Conservation (phyloP, 2,113 vertebrate species). For the Caracal caracal region DNA sequence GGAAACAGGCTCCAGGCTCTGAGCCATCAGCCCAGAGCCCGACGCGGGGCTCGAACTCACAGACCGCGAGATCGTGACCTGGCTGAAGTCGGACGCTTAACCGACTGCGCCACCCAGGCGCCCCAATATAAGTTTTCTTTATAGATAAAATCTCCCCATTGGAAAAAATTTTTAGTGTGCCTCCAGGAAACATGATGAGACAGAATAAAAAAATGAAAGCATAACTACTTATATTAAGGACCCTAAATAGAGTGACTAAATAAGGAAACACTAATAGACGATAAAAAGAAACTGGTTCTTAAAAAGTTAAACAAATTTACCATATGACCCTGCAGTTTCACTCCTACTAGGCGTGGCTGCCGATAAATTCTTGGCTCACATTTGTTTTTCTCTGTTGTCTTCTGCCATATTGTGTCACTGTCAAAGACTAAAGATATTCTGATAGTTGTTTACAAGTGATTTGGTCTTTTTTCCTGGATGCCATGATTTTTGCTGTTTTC, state of each 20-base stretch:
- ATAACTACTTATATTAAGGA: neutral
- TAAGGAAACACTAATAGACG: neutral
- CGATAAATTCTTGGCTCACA: neutral
- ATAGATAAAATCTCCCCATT: neutral
- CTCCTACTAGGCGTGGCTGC: neutral
- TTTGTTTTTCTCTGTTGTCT: neutral
- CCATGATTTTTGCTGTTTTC: neutral
- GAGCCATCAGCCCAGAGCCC: no score
- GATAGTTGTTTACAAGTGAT: neutral
- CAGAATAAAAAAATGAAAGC: neutral
- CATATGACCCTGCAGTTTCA: neutral
- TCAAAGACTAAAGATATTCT: neutral
- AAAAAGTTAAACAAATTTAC: neutral
- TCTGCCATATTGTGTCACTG: neutral
- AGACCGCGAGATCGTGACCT: no score
- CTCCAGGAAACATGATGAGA: neutral
- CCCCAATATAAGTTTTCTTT: neutral
- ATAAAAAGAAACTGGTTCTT: slow-evolving; percentile 6
- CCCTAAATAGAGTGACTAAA: neutral
- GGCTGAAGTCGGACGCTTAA: no score
- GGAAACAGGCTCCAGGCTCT: no score
- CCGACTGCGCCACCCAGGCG: no score
- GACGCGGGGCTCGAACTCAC: no score
- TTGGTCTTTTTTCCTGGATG: neutral
- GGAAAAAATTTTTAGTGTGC: neutral